Evolutionary conservation across 2,797 vertebrate genomes (phyloP).

Genomic region (Lepilemur ruficaudatus): DNA sequence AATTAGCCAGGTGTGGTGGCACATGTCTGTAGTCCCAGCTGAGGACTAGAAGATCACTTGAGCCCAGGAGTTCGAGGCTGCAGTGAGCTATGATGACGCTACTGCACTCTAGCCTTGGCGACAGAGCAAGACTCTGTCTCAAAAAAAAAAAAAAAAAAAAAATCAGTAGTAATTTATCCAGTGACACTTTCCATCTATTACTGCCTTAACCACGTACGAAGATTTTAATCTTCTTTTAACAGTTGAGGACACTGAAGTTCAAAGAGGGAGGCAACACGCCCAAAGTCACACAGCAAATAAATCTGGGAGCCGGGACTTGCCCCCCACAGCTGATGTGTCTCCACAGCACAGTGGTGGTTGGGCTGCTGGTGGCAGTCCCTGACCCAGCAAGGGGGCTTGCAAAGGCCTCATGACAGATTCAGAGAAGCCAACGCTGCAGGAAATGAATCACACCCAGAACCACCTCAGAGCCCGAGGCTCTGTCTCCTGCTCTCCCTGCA

Average conservation of each 20-base stretch:
- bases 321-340: background rate
- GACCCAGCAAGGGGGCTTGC: background rate
- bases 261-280: background rate
- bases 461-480: background rate
- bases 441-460: background rate
- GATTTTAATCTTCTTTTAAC: constrained; percentile 39
- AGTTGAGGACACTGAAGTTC: background rate
- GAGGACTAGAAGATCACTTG: background rate
- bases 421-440: background rate
- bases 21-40: background rate
- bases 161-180: background rate
- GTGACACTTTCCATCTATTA: background rate
- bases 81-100: no score
- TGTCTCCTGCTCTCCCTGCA: background rate
- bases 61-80: background rate
- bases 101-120: no score
- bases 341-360: background rate
- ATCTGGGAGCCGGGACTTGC: background rate
- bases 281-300: background rate
- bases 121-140: no score
- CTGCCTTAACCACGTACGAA: background rate
- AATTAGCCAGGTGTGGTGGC: background rate
- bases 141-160: no score
- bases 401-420: background rate
- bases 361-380: background rate